These are phyloP conservation scores for Geopemphigus sp. DNA, from an alignment of 1,140 invertebrate genomes.

Conservation along the genomic window DNA sequence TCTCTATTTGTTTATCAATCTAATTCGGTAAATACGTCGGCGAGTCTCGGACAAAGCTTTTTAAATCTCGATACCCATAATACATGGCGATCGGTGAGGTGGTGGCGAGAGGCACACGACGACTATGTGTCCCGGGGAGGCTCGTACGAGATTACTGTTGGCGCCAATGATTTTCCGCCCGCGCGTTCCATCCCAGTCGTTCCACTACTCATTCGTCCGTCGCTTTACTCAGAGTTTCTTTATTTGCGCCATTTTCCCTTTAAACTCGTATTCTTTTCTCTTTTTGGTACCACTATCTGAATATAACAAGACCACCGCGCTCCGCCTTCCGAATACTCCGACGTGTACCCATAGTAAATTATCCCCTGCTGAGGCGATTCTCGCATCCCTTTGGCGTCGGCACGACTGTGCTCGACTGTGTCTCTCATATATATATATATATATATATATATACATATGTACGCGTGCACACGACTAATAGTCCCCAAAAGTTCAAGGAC, in stretches of 20 bases:
- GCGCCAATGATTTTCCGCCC: constrained; percentile 35
- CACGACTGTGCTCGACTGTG: not conserved
- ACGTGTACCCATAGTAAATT: constrained; percentile 41
- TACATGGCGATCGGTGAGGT: not conserved
- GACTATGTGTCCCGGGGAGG: not conserved
- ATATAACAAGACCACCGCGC: not conserved
- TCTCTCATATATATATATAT: too few relatives aligned
- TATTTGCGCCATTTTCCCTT: constrained; percentile 20
- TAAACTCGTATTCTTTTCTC: constrained; percentile 17
- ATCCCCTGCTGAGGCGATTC: constrained; percentile 37
- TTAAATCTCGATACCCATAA: constrained; percentile 22
- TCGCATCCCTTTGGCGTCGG: constrained; percentile 13
- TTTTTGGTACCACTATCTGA: constrained; percentile 17
- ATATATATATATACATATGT: not conserved
- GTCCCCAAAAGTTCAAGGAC: not conserved
- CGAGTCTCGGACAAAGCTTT: constrained; percentile 6
- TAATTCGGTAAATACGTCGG: not conserved
- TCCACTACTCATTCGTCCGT: not conserved
- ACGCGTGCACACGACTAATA: not conserved
- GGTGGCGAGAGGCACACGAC: not conserved
- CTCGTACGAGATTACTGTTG: constrained; percentile 46
- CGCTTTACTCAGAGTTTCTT: not conserved
- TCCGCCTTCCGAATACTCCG: not conserved
- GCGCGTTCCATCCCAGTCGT: not conserved
- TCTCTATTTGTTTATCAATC: constrained; percentile 32